Evolutionary conservation across 2,113 vertebrate genomes (phyloP).

Genomic region (Trochalopteron elliotii): DNA sequence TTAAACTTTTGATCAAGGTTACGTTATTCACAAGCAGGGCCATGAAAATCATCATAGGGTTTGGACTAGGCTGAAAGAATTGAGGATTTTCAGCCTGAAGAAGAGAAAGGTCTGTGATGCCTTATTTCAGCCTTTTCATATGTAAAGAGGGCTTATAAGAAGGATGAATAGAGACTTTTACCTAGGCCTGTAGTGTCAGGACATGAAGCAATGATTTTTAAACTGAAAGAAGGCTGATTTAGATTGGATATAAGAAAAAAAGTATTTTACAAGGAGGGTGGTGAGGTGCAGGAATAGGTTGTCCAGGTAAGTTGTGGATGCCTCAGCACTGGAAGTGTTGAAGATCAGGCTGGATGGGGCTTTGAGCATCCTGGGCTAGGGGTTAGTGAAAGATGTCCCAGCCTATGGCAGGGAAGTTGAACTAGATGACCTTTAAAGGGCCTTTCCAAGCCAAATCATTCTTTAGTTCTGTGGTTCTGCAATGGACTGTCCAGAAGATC

Average conservation of each 20-base stretch:
- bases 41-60: not conserved
- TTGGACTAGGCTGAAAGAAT: not conserved
- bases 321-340: not conserved
- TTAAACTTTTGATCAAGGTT: not conserved
- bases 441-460: not conserved
- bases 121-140: not conserved
- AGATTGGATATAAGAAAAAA: not conserved
- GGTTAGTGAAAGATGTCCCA: not conserved
- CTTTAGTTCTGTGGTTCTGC: not conserved
- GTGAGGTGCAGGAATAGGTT: not conserved
- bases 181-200: not conserved
- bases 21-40: not conserved
- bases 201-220: not conserved
- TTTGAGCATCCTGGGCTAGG: not conserved
- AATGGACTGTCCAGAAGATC: not conserved
- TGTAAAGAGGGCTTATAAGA: not conserved
- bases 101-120: not conserved
- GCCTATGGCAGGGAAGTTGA: not conserved
- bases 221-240: not conserved
- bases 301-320: not conserved
- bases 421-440: not conserved
- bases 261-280: fast-evolving
- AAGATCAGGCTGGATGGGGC: not conserved
- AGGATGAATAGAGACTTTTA: not conserved
- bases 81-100: not conserved